Percentiles rank a stretch among this genome's conserved stretches.
phyloP scores from a whole-genome alignment of 2,113 vertebrate species.

The Pionites leucogaster region DNA sequence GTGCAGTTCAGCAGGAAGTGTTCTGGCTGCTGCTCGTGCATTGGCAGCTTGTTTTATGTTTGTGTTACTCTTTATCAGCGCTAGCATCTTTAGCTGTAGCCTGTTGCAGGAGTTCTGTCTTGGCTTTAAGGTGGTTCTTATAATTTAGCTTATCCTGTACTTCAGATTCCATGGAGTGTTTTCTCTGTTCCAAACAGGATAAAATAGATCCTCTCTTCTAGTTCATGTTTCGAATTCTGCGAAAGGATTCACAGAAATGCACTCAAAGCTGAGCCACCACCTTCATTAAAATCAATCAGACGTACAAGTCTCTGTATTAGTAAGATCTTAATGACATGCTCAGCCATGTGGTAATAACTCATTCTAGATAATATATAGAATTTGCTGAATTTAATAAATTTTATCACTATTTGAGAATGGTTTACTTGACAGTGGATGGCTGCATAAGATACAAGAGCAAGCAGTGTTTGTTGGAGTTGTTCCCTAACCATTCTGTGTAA shows the following conservation, averaged over 20 bases:
- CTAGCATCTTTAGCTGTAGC: fast-evolving
- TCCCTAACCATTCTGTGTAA: not conserved
- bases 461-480: not conserved
- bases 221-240: not conserved
- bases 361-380: not conserved
- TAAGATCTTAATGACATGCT: not conserved
- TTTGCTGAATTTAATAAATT: not conserved
- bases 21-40: fast-evolving
- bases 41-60: fast-evolving
- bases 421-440: not conserved
- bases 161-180: not conserved
- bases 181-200: not conserved
- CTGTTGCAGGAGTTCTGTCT: not conserved
- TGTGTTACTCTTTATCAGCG: not conserved
- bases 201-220: not conserved
- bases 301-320: not conserved
- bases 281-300: not conserved
- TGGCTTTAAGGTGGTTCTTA: not conserved
- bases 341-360: not conserved
- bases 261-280: not conserved
- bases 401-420: not conserved
- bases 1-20: fast-evolving
- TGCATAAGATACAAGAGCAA: not conserved
- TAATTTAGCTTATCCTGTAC: fast-evolving
- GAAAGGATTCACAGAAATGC: not conserved